These are phyloP conservation scores for Brenthis daphne DNA, from an alignment of 2,888 invertebrate genomes.

Conservation along the genomic window DNA sequence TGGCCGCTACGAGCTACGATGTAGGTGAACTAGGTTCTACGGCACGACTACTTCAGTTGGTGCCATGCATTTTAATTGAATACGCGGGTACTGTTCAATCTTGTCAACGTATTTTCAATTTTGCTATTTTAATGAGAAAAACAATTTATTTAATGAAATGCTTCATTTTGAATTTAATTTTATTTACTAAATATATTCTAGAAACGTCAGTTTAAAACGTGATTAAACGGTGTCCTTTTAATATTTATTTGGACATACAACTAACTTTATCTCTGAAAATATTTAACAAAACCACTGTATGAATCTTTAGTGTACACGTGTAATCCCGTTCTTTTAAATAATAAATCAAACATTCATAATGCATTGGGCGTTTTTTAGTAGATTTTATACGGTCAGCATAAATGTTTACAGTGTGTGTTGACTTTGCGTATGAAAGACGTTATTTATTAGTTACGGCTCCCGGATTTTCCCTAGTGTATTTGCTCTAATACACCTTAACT, in stretches of 20 bases:
- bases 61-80: slow-evolving; percentile 28
- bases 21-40: slow-evolving; percentile 45
- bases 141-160: slow-evolving; percentile 20
- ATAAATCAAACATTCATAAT: slow-evolving; percentile 33
- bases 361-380: slow-evolving; percentile 19
- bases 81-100: slow-evolving; percentile 17
- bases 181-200: slow-evolving; percentile 9
- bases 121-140: slow-evolving; percentile 15
- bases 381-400: slow-evolving; percentile 13
- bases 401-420: background rate
- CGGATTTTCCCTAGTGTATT: background rate
- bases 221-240: slow-evolving; percentile 10
- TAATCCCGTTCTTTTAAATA: slow-evolving; percentile 38
- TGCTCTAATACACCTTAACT: background rate
- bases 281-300: slow-evolving; percentile 28
- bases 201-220: slow-evolving; percentile 4
- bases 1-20: slow-evolving; percentile 61
- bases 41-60: slow-evolving; percentile 32
- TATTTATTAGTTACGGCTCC: background rate
- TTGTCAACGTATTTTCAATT: slow-evolving; percentile 19
- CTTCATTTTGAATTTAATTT: slow-evolving; percentile 12
- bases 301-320: slow-evolving; percentile 22
- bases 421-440: background rate
- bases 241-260: slow-evolving; percentile 6
- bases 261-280: slow-evolving; percentile 16